A percentile compares a stretch with the other conserved stretches of the same genome.
Conservation (phyloP, 2,888 invertebrate species). For the Phortica okadai region DNA sequence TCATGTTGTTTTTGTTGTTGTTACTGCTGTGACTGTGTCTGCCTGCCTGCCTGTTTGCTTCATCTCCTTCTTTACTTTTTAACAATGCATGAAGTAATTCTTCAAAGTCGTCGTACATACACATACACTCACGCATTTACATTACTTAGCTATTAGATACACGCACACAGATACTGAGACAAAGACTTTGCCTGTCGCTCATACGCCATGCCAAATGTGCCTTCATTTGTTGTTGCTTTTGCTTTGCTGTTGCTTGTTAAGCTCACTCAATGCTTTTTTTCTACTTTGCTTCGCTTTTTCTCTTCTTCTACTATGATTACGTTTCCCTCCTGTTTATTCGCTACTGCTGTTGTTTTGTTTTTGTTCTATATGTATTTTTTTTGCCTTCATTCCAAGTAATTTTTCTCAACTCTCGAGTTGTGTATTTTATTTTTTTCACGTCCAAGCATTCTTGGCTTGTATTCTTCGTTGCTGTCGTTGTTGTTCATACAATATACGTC, state of each 20-base stretch:
- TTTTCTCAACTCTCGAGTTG: constrained; percentile 53
- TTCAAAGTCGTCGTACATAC: constrained; percentile 1
- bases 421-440: constrained; percentile 19
- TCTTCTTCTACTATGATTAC: constrained; percentile 27
- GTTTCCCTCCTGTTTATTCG: background rate
- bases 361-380: constrained; percentile 20
- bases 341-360: background rate
- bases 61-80: constrained; percentile 23
- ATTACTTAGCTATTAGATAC: background rate
- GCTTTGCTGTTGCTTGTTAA: constrained; percentile 7
- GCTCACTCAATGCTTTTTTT: constrained; percentile 3
- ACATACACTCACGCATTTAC: background rate
- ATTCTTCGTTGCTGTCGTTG: constrained; percentile 10
- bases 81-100: constrained; percentile 18
- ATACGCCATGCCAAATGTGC: constrained; percentile 29
- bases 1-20: background rate
- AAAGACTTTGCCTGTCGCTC: constrained; percentile 20
- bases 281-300: constrained; percentile 19
- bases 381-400: constrained; percentile 59
- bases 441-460: constrained; percentile 43
- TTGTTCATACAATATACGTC: constrained; percentile 34
- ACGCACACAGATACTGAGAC: background rate
- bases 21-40: too few relatives aligned
- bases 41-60: background rate
- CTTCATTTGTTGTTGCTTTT: constrained; percentile 6